Evolutionary conservation across 1,140 invertebrate species (phyloP), one percentile per base, ranked within the genome.

Genomic region (Dinothrombium tinctorium): DNA sequence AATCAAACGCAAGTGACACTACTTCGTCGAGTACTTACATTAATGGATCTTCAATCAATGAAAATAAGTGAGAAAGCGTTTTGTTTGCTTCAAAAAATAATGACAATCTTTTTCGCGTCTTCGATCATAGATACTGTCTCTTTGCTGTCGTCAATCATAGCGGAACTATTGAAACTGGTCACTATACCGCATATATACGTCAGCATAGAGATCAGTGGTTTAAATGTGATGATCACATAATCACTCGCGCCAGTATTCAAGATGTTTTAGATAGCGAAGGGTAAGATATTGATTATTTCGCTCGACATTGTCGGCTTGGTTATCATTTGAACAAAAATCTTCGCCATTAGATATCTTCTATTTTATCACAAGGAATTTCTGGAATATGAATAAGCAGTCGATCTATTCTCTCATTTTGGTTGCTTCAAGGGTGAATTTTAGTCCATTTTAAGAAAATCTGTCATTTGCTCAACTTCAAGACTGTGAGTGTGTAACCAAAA

Each of bases 91-190:
- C 11, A 35, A 17, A 26, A n/a, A 26, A n/a, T n/a, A 9, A n/a
- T n/a, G 5, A 15, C 9, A 2, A 28, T 5, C 3, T 20, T 33
- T 7, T 35, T 33, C 19, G 7, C 19, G 3, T 22, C 33, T 20
- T 31, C 25, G 12, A 20, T 44, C 20, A 39, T 23, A 69, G 78
- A 44, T 96, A 95, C 59, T 81, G 78, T 0, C 54, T 98, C 29
- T 95, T 92, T 65, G 86, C 86, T 25, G 90, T 98, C 24, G 84
- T 96, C 22, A 94, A 90, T 58, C 90, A 98, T 55, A 66, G 15
- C 29, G 89, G 90, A 25, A 82, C 77, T 2, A 66, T 87, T 32
- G 82, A 90, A 51, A 74, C 74, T 17, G 90, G 90, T 0, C 90
- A 98, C 62, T 96, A 95, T 54, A 87, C 81, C 4, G 80, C 83